Percentiles rank a stretch among this genome's conserved stretches.
Conservation (phyloP, 2,113 vertebrate genomes). For the Platycercus adscitus region DNA sequence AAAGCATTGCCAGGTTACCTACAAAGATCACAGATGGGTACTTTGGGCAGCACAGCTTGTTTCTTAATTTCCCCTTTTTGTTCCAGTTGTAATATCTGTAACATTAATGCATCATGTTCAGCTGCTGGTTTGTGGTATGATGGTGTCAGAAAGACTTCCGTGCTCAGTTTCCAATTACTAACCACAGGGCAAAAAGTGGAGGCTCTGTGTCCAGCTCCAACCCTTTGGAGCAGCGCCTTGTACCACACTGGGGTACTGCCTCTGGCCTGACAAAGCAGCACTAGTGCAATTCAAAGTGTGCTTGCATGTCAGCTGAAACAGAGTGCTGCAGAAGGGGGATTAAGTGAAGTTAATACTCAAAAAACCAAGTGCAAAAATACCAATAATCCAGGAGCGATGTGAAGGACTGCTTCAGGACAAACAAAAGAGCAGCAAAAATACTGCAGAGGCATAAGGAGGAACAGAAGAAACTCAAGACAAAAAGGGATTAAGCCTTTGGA, state of each 20-base stretch:
- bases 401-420: neutral
- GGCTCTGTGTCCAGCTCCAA: neutral
- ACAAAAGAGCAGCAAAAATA: neutral
- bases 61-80: neutral
- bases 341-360: neutral
- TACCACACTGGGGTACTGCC: neutral
- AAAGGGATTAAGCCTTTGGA: conserved; percentile 50
- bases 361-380: neutral
- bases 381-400: neutral
- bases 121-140: neutral
- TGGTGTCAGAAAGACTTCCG: neutral
- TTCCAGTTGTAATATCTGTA: neutral
- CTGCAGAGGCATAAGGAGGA: neutral
- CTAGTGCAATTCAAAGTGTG: neutral
- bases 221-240: neutral
- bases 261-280: neutral
- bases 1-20: neutral
- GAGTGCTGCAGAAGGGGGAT: neutral
- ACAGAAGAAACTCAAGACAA: conserved; percentile 27
- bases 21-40: neutral
- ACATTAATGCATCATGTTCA: neutral
- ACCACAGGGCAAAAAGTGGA: neutral
- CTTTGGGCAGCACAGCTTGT: neutral
- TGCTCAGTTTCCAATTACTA: neutral
- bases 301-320: neutral